Conservation (phyloP, 2,888 invertebrate genomes). For the Odontocolon sp. region DNA sequence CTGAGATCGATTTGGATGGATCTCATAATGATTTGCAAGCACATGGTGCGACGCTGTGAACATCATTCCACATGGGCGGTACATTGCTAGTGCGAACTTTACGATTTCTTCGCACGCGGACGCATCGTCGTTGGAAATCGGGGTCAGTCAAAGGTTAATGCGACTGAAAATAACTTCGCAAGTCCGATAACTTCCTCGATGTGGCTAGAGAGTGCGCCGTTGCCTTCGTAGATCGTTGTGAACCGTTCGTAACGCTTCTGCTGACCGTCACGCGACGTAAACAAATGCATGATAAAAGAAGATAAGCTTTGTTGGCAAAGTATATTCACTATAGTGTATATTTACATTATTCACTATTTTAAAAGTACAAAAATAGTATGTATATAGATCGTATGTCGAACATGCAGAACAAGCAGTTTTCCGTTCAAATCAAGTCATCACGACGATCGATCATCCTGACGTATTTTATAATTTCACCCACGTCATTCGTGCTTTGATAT, state of each 20-base stretch:
- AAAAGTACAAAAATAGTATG: not conserved
- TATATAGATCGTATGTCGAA: not conserved
- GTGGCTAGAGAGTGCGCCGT: conserved; percentile 8
- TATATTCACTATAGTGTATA: not conserved
- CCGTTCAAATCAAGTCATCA: not conserved
- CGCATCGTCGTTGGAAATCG: conserved; percentile 44
- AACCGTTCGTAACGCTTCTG: not conserved
- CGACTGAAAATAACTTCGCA: conserved; percentile 57
- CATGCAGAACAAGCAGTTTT: not conserved
- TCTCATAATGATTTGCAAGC: no score
- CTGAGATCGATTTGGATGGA: no score
- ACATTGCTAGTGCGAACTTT: conserved; percentile 6
- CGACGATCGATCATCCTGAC: not conserved
- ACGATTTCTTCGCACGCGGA: conserved; percentile 8
- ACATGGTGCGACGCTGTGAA: no score
- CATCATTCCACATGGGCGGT: not conserved
- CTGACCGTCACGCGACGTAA: conserved; percentile 11
- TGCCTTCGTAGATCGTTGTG: not conserved
- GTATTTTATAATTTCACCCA: not conserved
- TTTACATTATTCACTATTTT: not conserved
- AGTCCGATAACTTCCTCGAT: conserved; percentile 60
- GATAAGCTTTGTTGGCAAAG: not conserved
- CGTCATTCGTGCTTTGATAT: no score
- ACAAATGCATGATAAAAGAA: not conserved
- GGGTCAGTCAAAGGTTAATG: conserved; percentile 62